Evolutionary conservation across 1,140 invertebrate species (phyloP).

Genomic region (Atta colombica): DNA sequence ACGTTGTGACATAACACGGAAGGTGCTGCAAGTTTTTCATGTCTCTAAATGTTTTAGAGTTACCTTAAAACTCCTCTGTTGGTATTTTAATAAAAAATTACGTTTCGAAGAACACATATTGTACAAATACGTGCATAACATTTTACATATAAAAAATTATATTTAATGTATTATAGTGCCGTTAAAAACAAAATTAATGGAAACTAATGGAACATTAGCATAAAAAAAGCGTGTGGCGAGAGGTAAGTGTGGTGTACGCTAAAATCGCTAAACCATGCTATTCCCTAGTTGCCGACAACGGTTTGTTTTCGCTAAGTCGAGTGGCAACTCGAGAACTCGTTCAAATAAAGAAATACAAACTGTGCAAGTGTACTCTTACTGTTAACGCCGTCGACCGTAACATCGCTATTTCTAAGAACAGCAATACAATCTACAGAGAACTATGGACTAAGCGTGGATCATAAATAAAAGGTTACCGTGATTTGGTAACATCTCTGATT

Average conservation of each 20-base stretch:
- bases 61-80: constrained; percentile 50
- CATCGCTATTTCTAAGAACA: constrained; percentile 70
- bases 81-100: constrained; percentile 30
- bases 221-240: constrained; percentile 43
- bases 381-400: constrained; percentile 22
- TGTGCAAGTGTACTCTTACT: constrained; percentile 56
- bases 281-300: neutral
- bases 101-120: constrained; percentile 33
- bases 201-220: neutral
- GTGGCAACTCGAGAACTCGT: neutral
- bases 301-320: neutral
- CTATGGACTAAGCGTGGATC: constrained; percentile 78
- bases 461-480: constrained; percentile 85
- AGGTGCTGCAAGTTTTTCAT: constrained; percentile 25
- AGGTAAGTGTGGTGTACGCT: constrained; percentile 23
- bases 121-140: constrained; percentile 31
- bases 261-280: constrained; percentile 33
- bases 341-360: constrained; percentile 42
- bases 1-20: neutral
- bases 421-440: constrained; percentile 65
- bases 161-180: constrained; percentile 43
- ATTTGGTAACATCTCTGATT: constrained; percentile 86
- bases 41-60: constrained; percentile 50
- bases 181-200: neutral
- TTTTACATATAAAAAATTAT: constrained; percentile 18